Evolutionary conservation across 2,113 vertebrate species (phyloP).

Genomic region (Stercorarius parasiticus): DNA sequence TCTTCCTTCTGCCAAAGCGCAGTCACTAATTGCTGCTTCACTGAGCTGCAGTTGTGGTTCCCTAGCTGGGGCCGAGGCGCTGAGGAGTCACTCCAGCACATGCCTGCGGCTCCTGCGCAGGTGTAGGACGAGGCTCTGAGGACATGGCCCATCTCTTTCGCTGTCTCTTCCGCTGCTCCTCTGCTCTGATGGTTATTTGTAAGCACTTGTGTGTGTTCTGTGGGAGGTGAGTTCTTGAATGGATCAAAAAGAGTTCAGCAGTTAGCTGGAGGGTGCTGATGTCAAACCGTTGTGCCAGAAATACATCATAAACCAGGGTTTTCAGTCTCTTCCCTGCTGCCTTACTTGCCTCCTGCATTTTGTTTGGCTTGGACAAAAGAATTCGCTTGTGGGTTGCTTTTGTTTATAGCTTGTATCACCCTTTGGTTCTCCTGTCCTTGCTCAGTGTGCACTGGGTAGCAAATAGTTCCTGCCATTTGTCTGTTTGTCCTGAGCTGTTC

Average conservation of each 20-base stretch:
- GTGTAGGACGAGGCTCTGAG: not conserved
- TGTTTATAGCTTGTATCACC: not conserved
- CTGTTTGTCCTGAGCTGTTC: not conserved
- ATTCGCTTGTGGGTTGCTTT: not conserved
- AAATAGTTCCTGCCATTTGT: not conserved
- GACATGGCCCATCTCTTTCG: rapidly evolving
- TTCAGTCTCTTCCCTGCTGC: not conserved
- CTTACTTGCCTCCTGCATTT: not conserved
- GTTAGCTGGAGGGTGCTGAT: too few species aligned
- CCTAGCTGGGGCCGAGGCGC: too few species aligned
- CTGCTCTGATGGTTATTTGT: not conserved
- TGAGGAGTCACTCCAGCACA: not conserved
- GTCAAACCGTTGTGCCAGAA: not conserved
- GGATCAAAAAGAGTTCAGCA: not conserved
- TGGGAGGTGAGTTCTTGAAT: not conserved
- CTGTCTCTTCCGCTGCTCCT: not conserved
- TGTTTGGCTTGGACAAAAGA: not conserved
- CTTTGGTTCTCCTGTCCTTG: not conserved
- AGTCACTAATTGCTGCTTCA: rapidly evolving
- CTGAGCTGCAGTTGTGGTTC: not conserved
- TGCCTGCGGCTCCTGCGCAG: not conserved
- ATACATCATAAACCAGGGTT: not conserved
- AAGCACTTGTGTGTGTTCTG: not conserved
- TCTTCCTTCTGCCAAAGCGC: not conserved
- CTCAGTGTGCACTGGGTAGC: not conserved